These are phyloP conservation scores for Avahi laniger DNA, from an alignment of 2,797 vertebrate genomes.

Conservation along the genomic window DNA sequence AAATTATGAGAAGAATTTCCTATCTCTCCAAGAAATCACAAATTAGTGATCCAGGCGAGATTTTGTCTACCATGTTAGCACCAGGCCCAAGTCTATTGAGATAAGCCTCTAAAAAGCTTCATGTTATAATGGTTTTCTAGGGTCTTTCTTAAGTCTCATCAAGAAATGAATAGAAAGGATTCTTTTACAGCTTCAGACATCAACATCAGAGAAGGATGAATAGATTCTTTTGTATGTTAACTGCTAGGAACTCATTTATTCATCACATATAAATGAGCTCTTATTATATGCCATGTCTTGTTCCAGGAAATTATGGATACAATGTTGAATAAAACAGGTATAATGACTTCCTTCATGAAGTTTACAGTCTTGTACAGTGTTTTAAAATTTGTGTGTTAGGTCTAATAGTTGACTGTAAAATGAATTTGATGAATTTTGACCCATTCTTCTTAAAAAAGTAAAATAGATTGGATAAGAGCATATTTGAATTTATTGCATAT, in stretches of 20 bases:
- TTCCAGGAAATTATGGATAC: background rate
- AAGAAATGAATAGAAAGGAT: background rate
- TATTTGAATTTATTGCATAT: background rate
- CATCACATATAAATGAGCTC: background rate
- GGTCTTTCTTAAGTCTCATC: background rate
- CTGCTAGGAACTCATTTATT: background rate
- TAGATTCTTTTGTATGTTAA: background rate
- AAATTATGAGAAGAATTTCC: background rate
- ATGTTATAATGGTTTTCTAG: conserved; percentile 26
- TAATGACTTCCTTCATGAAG: background rate
- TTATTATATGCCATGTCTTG: background rate
- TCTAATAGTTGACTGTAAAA: background rate
- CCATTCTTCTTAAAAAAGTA: background rate
- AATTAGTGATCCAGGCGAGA: background rate
- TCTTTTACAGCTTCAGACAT: background rate
- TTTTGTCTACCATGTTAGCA: background rate
- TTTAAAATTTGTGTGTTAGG: background rate
- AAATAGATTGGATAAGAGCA: background rate
- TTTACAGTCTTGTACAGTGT: background rate
- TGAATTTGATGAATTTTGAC: background rate
- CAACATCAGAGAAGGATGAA: background rate
- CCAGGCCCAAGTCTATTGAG: background rate
- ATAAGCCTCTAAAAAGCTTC: conserved; percentile 20
- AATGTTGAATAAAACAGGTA: background rate
- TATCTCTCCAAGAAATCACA: background rate